Conservation (phyloP, 2,888 invertebrate genomes). For the Pterostichus madidus region DNA sequence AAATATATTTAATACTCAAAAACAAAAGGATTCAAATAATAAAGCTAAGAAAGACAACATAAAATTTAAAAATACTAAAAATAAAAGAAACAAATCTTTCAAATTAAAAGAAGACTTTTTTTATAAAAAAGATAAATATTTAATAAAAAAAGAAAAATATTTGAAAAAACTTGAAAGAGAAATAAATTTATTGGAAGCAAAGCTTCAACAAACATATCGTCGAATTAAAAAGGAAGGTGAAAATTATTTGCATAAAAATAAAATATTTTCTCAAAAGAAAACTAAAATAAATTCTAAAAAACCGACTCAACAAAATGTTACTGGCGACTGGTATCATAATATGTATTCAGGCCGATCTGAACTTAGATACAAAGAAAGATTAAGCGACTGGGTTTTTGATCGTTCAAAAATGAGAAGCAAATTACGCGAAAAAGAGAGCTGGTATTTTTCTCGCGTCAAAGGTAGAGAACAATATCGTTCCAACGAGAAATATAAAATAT, state of each 20-base stretch:
- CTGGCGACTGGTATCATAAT: slow-evolving; percentile 56
- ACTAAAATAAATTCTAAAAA: slow-evolving; percentile 26
- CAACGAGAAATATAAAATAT: neutral
- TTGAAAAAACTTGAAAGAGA: slow-evolving; percentile 54
- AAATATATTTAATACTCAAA: neutral
- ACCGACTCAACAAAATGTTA: neutral
- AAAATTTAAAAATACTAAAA: slow-evolving; percentile 18
- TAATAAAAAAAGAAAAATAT: slow-evolving; percentile 57
- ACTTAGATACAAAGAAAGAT: slow-evolving; percentile 58
- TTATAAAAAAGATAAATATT: slow-evolving; percentile 54
- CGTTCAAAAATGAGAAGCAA: slow-evolving; percentile 58
- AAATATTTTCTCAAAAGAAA: slow-evolving; percentile 7
- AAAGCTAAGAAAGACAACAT: slow-evolving; percentile 37
- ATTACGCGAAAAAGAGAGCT: slow-evolving; percentile 41
- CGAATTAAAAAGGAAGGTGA: slow-evolving; percentile 37
- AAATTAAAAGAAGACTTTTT: slow-evolving; percentile 52
- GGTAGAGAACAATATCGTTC: slow-evolving; percentile 50
- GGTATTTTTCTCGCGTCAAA: slow-evolving; percentile 36
- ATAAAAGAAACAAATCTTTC: neutral
- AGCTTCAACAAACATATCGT: slow-evolving; percentile 27
- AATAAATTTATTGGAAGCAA: slow-evolving; percentile 47
- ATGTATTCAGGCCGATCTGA: slow-evolving; percentile 46
- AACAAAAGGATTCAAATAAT: neutral
- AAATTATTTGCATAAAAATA: slow-evolving; percentile 8
- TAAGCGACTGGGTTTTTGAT: slow-evolving; percentile 61